A percentile compares a stretch with the other conserved stretches of the same genome.
phyloP scores from a whole-genome alignment of 2,797 vertebrate species.

The Acrossocheilus fasciatus region DNA sequence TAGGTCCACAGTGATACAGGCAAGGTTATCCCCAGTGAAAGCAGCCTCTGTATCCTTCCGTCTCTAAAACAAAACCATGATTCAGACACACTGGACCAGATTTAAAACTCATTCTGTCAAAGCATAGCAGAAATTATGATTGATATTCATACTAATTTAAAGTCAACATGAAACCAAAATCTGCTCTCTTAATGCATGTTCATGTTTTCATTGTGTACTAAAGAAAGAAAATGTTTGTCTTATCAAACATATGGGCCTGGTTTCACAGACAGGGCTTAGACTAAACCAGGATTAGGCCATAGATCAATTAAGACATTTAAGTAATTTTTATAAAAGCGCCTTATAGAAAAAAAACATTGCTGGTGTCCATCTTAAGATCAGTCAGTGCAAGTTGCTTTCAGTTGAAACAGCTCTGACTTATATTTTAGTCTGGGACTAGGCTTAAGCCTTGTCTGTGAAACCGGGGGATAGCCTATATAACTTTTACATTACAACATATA shows the following conservation, averaged over 20 bases:
- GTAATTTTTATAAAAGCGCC: no score
- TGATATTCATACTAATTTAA: background rate
- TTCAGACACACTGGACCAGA: background rate
- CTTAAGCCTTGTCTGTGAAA: no score
- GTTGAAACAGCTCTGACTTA: no score
- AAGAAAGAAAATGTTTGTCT: background rate
- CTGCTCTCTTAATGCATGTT: background rate
- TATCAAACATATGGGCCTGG: background rate
- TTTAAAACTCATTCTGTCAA: background rate
- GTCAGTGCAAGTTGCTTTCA: no score
- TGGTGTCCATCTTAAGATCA: no score
- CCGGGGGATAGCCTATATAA: background rate
- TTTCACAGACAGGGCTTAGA: no score
- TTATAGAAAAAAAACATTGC: no score
- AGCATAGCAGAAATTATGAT: background rate
- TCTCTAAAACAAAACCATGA: slow-evolving; percentile 61
- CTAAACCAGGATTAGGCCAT: no score
- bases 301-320: no score
- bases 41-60: slow-evolving; percentile 75
- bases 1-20: slow-evolving; percentile 67
- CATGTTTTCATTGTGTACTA: background rate
- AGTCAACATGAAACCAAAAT: background rate
- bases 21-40: slow-evolving; percentile 69
- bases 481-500: background rate
- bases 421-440: no score